These are phyloP conservation scores for Diachasma alloeum DNA, from an alignment of 1,140 invertebrate genomes.

Conservation along the genomic window DNA sequence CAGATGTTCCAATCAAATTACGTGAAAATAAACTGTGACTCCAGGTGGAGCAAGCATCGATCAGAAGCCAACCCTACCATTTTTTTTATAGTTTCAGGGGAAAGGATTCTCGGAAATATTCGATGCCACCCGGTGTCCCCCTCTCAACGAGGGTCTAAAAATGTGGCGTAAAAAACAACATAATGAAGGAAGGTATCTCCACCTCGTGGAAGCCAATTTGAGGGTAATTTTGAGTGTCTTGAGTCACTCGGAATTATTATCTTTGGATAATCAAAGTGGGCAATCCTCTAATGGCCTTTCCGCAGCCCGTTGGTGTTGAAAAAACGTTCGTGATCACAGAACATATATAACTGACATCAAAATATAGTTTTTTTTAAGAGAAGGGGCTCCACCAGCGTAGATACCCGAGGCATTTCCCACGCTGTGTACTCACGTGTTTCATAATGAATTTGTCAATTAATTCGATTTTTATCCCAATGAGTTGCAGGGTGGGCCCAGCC, in stretches of 20 bases:
- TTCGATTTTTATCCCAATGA: neutral
- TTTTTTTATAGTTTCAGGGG: neutral
- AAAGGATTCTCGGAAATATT: slow-evolving; percentile 2
- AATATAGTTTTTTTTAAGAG: neutral
- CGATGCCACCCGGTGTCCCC: neutral
- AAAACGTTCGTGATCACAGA: neutral
- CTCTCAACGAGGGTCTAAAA: slow-evolving; percentile 11
- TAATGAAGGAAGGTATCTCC: slow-evolving; percentile 17
- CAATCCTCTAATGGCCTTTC: neutral
- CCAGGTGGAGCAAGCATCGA: neutral
- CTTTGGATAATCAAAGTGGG: slow-evolving; percentile 32
- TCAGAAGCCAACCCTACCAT: neutral
- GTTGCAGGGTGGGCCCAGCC: neutral
- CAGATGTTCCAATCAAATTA: neutral
- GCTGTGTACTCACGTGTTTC: slow-evolving; percentile 2
- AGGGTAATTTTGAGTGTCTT: slow-evolving; percentile 37
- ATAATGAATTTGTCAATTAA: slow-evolving; percentile 4
- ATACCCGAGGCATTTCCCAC: neutral
- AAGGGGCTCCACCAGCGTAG: neutral
- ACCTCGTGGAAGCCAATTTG: slow-evolving; percentile 38
- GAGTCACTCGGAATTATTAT: slow-evolving; percentile 12
- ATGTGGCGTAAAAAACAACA: slow-evolving; percentile 1
- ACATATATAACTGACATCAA: neutral
- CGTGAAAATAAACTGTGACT: neutral
- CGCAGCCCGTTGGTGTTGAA: neutral